Base-by-base conservation (phyloP, 2,797 vertebrate species). In the Mergus octosetaceus region DNA sequence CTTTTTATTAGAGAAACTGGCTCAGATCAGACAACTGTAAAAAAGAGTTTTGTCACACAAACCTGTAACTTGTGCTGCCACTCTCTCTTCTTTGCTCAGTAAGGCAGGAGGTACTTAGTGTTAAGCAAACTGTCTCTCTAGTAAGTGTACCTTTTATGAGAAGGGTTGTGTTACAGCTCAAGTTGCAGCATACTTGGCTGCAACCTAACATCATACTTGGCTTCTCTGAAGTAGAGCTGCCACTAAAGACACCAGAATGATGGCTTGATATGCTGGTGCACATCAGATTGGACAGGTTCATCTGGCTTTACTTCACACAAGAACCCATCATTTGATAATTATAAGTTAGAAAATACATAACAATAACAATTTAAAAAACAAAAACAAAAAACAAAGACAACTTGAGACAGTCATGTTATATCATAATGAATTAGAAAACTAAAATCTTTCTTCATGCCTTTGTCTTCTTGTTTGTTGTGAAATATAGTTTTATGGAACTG, bases 251-350 rank as follows among this genome's bases (percentile, higher is more conserved):
- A n/a, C 6, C 13, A 14, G 36, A 57, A 1, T 19, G 24, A 38
- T 0, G 1, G 4, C 32, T 72, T 56, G 27, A 12, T 15, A 9
- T 0, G 0, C 3, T 11, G 4, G 10, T 62, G 38, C 11, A 2
- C 39, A 13, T 51, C 76, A n/a, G 24, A 0, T 2, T 72, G 60
- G 14, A 32, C 2, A 4, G 30, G 1, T 13, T 77, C 8, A n/a
- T 71, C n/a, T 51, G 43, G 73, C 24, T 39, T 85, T 36, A 7
- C 10, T 39, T 69, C 66, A 49, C 4, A 41, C 58, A 71, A 60
- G 4, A 54, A 21, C 1, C 6, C 16, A 21, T 21, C 17, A 62
- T 39, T 18, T 22, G 7, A 10, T 28, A 28, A 60, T 65, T 9
- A 25, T 5, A 64, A 66, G 18, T 38, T 24, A 71, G 20, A 85